These are phyloP conservation scores for Thunnus thynnus DNA, from an alignment of 2,113 vertebrate genomes.

Conservation along the genomic window DNA sequence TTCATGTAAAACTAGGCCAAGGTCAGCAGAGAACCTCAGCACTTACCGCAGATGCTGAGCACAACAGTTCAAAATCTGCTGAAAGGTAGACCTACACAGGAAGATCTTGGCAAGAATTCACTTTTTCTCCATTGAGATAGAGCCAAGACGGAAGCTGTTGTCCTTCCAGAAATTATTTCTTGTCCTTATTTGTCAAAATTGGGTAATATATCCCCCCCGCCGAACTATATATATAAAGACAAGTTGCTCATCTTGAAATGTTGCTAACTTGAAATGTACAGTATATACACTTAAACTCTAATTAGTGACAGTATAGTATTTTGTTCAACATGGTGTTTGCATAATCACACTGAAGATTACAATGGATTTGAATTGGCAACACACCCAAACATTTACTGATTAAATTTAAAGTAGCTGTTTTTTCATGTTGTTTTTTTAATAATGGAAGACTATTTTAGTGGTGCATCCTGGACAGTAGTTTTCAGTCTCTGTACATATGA, in stretches of 20 bases:
- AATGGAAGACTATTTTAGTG: constrained; percentile 35
- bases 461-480: constrained; percentile 28
- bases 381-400: constrained; percentile 45
- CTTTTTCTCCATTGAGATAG: not conserved
- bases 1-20: constrained; percentile 70
- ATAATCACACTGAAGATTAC: constrained; percentile 23
- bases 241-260: no score
- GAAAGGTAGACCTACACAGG: constrained; percentile 29
- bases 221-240: no score
- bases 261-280: no score
- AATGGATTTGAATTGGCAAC: constrained; percentile 18
- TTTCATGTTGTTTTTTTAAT: not conserved
- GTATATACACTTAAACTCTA: not conserved
- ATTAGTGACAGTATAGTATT: constrained; percentile 1
- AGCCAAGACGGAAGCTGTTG: constrained; percentile 4
- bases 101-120: constrained; percentile 44
- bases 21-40: constrained; percentile 59
- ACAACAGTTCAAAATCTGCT: constrained; percentile 39
- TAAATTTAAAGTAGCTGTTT: constrained; percentile 43
- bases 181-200: not conserved
- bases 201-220: no score
- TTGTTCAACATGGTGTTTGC: not conserved
- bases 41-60: constrained; percentile 45
- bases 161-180: not conserved
- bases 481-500: constrained; percentile 33